Base-by-base conservation (phyloP, 1,140 invertebrate species). In the Nasonia giraulti region DNA sequence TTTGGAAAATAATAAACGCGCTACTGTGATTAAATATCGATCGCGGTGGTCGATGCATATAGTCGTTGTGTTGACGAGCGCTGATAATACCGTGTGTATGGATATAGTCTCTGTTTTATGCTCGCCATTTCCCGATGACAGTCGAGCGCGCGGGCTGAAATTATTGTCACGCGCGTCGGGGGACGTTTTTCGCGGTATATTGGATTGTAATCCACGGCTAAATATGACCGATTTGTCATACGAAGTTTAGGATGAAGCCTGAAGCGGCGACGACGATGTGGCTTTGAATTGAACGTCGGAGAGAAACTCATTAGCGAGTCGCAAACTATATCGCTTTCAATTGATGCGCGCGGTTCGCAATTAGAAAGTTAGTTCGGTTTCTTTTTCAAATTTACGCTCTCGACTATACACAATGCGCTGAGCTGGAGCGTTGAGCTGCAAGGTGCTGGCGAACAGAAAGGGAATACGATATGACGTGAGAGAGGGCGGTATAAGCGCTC, bases 291-390 rank as follows among this genome's bases (percentile, higher is more conserved):
- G 50, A 69, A 1, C 1, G 88, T 87, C 86, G 27, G 27, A 85
- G 86, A 87, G 87, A 89, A 89, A 89, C 88, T 89, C 88, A 88
- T 89, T 89, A 88, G 88, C 74, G 74, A 76, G 74, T 68, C 50
- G 82, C 55, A n/a, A 62, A n/a, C 55, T 62, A 62, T 44, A 47
- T 71, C 47, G 66, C 23, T 55, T 73, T 27, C 44, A 82, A 62
- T 75, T 75, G 37, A 44, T 5, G 33, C 40, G 6, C 40, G 37
- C 40, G 10, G 5, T 44, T 5, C 40, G 40, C 0, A 10, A 44
- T 44, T 44, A 44, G 6, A 44, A 7, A 8, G 40, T 44, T 44
- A 44, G 33, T 10, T 44, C 0, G 7, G 6, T 44, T 44, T 44
- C 1, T 10, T 44, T 44, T 44, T 44, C 40, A 44, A 44, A 44